Base-by-base conservation (phyloP, 2,113 vertebrate species). In the Urocynchramus pylzowi region DNA sequence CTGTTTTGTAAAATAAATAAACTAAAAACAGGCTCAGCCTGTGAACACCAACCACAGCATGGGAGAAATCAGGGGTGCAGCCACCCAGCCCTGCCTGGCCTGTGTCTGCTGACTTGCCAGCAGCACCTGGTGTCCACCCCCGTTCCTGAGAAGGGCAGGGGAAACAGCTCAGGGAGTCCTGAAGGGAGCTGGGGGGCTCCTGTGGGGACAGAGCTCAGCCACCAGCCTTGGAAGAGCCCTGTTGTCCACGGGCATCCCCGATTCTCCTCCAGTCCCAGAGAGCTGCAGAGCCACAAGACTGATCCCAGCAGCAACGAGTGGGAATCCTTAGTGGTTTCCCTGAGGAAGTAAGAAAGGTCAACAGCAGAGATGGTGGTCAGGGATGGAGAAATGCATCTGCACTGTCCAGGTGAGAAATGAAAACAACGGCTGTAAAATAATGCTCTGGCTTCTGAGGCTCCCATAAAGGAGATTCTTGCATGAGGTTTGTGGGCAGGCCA, bases 1-100 rank as follows among this genome's bases (percentile, higher is more conserved):
- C 56, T 68, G 44, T 50, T 78, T 60, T 33, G 15, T 59, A 28
- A 71, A 91, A 74, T 14, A 85, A n/a, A 82, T 15, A 15, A 45
- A 54, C 56, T 22, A 27, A 45, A 44, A 69, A 0, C 0, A 0
- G 67, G 54, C 19, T n/a, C 0, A 0, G n/a, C 4, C 27, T 13
- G 27, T 49, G 61, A 57, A n/a, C n/a, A 33, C 11, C 39, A 45
- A 11, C 7, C 42, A 13, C 64, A 70, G 49, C 37, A 26, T 1
- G 5, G 76, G 27, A 6, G 4, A 50, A 22, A 30, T 45, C 4
- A 19, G 0, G 4, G 18, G 10, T 24, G 42, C 63, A 76, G 67
- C 37, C 52, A 53, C 10, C 31, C 52, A 47, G 52, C 33, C 31
- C 42, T 35, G 49, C 53, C 3, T 12, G 5, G 45, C 28, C 37